Base-by-base conservation (phyloP, 2,113 vertebrate genomes). In the Epinephelus fuscoguttatus region DNA sequence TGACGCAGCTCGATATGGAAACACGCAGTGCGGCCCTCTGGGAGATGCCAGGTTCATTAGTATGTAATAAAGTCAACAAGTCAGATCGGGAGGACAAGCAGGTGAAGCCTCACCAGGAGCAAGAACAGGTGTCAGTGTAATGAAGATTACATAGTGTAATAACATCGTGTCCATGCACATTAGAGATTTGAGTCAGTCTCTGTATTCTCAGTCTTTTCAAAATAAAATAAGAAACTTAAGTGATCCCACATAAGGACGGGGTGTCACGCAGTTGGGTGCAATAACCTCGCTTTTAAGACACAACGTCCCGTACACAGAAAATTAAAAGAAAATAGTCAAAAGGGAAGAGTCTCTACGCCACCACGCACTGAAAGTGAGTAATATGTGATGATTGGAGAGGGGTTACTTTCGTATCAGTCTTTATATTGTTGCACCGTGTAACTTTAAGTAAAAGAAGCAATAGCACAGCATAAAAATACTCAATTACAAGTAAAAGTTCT, bases 31-130 rank as follows among this genome's bases (percentile, higher is more conserved):
- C 6, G 60, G 70, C 75, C 71, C 66, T 73, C 18, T 6, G 37
- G 68, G 80, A 78, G 11, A 81, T 6, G 25, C 18, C 83, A 79
- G 17, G 55, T 56, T 86, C 50, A 61, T 78, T 59, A n/a, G 21
- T 49, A 53, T 61, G 27, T 55, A 30, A 78, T 53, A 14, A 80
- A 75, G 27, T 77, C 15, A 79, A n/a, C 61, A 40, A 47, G 27
- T 79, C 45, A 25, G 27, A 86, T 18, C 25, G 27, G 53, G 57
- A 63, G 52, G 76, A 82, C 75, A 74, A 63, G 37, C 52, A 68
- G 72, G 47, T 78, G 37, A 82, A 55, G 37, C 47, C 75, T 75
- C 76, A 68, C 23, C 68, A 74, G 68, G 55, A 73, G 17, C 52
- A 42, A 56, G 40, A 60, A 8, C 49, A 70, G 50, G 45, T 72